Evolutionary conservation across 2,113 vertebrate species (phyloP).

Genomic region (Scomber japonicus): DNA sequence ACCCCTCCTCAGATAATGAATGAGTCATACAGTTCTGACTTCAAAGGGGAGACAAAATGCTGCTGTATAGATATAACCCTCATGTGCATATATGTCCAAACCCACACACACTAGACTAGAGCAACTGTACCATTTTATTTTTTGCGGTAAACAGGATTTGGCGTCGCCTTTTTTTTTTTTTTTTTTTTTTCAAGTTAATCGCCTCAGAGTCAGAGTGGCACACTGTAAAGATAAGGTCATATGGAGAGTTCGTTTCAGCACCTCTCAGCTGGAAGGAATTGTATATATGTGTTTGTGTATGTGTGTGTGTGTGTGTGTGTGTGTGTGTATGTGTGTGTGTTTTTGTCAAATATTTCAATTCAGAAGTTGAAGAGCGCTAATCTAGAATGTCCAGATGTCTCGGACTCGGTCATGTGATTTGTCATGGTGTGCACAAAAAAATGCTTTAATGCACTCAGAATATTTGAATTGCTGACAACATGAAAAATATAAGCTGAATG

Average conservation of each 20-base stretch:
- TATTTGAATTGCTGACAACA: constrained; percentile 27
- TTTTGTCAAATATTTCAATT: constrained; percentile 19
- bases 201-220: constrained; percentile 27
- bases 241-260: constrained; percentile 32
- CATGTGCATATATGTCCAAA: background rate
- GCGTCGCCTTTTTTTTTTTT: constrained; percentile 12
- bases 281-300: too few relatives aligned
- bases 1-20: constrained; percentile 28
- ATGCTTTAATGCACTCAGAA: constrained; percentile 2
- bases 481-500: background rate
- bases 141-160: constrained; percentile 50
- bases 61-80: background rate
- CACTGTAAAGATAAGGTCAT: constrained; percentile 56
- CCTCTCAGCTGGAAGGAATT: constrained; percentile 26
- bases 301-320: too few relatives aligned
- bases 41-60: constrained; percentile 38
- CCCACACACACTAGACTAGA: background rate
- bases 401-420: constrained; percentile 42
- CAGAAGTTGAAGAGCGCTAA: constrained; percentile 41
- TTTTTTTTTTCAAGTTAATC: constrained; percentile 51
- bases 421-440: constrained; percentile 28
- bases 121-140: constrained; percentile 24
- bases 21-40: constrained; percentile 37
- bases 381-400: constrained; percentile 67
- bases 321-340: background rate